phyloP scores from a whole-genome alignment of 2,113 vertebrate genomes.

The Tachysurus fulvidraco region DNA sequence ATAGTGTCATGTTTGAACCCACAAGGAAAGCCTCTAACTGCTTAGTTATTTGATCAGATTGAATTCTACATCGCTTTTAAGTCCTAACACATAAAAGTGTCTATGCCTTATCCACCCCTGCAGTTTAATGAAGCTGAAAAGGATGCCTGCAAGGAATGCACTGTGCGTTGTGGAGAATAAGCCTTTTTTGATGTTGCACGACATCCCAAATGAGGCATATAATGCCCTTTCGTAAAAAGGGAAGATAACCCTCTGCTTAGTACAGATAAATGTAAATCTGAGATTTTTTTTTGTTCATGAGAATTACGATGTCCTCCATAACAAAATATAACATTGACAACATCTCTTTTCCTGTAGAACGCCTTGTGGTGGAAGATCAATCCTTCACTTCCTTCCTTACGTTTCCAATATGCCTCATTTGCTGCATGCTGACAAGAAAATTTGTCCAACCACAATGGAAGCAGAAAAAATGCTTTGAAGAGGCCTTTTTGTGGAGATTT shows the following conservation, averaged over 20 bases:
- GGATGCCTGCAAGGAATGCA: slow-evolving; percentile 22
- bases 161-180: not conserved
- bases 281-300: slow-evolving; percentile 29
- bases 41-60: slow-evolving; percentile 8
- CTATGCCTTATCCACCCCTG: slow-evolving; percentile 23
- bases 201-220: slow-evolving; percentile 66
- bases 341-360: not conserved
- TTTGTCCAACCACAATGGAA: not conserved
- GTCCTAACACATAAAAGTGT: not conserved
- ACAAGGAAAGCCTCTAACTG: not conserved
- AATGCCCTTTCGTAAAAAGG: slow-evolving; percentile 60
- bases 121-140: slow-evolving; percentile 42
- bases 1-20: not conserved
- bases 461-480: slow-evolving; percentile 3
- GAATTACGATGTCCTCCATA: not conserved
- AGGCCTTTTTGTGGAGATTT: slow-evolving; percentile 1
- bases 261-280: slow-evolving; percentile 57
- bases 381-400: not conserved
- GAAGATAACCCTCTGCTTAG: slow-evolving; percentile 52
- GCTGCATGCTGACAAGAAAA: not conserved
- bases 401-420: not conserved
- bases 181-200: slow-evolving; percentile 48
- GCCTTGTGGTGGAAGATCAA: not conserved
- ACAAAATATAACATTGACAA: not conserved
- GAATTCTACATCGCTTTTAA: not conserved